These are phyloP conservation scores for Altica lythri DNA, from an alignment of 2,888 invertebrate genomes.

Conservation along the genomic window DNA sequence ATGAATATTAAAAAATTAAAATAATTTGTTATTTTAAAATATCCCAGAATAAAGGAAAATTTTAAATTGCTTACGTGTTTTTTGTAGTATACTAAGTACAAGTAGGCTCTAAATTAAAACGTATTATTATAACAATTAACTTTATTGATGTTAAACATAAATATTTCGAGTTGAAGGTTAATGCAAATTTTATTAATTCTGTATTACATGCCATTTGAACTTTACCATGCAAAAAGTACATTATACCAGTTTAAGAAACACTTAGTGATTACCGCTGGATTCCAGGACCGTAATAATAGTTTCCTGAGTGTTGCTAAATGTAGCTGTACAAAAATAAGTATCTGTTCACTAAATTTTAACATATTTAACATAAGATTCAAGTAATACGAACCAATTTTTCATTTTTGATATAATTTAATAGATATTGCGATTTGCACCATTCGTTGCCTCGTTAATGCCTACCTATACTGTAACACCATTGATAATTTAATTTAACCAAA, in stretches of 20 bases:
- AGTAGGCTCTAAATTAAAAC: neutral
- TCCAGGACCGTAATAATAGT: neutral
- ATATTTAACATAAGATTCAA: too few relatives aligned
- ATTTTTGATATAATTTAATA: too few relatives aligned
- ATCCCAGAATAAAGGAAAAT: conserved; percentile 1
- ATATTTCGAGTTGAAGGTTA: conserved; percentile 11
- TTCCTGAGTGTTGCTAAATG: too few relatives aligned
- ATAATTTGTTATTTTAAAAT: too few relatives aligned
- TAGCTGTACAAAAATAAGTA: too few relatives aligned
- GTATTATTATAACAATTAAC: conserved; percentile 5
- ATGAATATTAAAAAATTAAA: too few relatives aligned
- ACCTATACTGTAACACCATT: too few relatives aligned
- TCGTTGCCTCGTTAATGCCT: too few relatives aligned
- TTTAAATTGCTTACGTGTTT: conserved; percentile 3
- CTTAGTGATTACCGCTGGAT: neutral
- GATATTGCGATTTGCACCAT: too few relatives aligned
- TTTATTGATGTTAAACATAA: conserved; percentile 3
- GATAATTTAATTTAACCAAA: too few relatives aligned
- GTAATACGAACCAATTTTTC: too few relatives aligned
- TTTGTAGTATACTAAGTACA: neutral
- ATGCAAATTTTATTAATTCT: conserved; percentile 5
- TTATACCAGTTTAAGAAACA: neutral
- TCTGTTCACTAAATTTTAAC: too few relatives aligned
- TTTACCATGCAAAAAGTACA: conserved; percentile 3
- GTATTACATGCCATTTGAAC: neutral